phyloP scores from a whole-genome alignment of 2,797 vertebrate genomes.

The Alosa sapidissima region DNA sequence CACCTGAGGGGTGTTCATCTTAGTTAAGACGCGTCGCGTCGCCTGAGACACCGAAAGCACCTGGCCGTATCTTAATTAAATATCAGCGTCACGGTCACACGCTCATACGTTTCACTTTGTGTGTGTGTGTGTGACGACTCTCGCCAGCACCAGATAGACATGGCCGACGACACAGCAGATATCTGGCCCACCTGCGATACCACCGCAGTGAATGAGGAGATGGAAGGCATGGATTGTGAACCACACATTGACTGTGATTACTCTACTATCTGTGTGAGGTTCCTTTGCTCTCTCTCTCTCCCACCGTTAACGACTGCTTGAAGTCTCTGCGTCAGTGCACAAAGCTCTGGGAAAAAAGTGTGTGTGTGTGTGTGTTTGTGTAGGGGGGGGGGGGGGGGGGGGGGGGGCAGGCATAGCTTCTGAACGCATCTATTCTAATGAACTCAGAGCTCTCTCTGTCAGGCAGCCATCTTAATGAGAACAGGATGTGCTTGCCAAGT shows the following conservation, averaged over 20 bases:
- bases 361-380: too few species aligned
- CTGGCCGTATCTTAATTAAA: conserved; percentile 9
- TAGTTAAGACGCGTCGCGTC: neutral
- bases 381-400: too few species aligned
- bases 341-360: neutral
- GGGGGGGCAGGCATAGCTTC: neutral
- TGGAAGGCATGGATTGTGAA: neutral
- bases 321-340: neutral
- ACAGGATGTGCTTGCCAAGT: conserved; percentile 10
- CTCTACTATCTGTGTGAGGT: neutral
- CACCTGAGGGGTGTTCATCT: neutral
- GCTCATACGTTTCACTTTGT: neutral
- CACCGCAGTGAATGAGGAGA: neutral
- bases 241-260: conserved; percentile 2
- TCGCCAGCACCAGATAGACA: neutral
- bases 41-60: neutral
- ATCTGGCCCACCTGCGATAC: neutral
- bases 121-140: neutral
- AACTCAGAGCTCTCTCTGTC: conserved; percentile 5
- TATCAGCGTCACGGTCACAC: neutral
- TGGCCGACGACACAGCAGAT: neutral
- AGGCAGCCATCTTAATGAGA: conserved; percentile 12
- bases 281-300: neutral
- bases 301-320: neutral
- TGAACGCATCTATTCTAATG: neutral